Percentiles rank a stretch among this genome's conserved stretches.
These are phyloP conservation scores for Eledone cirrhosa DNA, from an alignment of 2,888 invertebrate genomes.

Conservation along the genomic window DNA sequence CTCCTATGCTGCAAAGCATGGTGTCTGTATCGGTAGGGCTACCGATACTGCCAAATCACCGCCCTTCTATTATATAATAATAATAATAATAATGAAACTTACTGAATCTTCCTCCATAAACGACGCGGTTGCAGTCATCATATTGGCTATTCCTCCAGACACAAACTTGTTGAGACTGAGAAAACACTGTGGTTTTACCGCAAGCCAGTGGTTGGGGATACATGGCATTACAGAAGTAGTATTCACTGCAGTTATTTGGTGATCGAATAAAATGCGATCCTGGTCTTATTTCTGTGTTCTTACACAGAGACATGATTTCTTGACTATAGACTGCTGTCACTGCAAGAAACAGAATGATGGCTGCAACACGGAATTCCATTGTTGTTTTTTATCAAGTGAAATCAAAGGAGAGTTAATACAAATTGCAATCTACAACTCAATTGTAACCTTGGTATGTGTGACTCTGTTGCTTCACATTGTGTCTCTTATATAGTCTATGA, in stretches of 20 bases:
- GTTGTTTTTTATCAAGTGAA: no score
- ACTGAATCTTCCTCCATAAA: constrained; percentile 1
- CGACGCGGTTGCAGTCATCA: not conserved
- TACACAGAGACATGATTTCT: not conserved
- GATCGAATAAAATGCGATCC: not conserved
- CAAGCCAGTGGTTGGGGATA: not conserved
- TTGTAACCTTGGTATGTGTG: no score
- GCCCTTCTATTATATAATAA: no score
- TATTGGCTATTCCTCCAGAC: not conserved
- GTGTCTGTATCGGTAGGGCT: no score
- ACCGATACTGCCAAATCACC: no score
- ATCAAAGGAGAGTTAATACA: no score
- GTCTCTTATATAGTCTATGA: no score
- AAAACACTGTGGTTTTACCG: not conserved
- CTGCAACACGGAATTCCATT: not conserved
- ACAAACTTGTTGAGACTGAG: constrained; percentile 7
- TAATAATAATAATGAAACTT: not conserved
- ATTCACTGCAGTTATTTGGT: constrained; percentile 11
- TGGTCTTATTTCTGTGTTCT: not conserved
- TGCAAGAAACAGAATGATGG: not conserved
- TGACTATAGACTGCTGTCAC: not conserved
- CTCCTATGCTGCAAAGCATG: no score
- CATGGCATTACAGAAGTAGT: not conserved
- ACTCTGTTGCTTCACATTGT: no score
- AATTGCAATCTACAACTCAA: no score